phyloP scores from a whole-genome alignment of 2,797 vertebrate genomes.

The Merluccius polli region DNA sequence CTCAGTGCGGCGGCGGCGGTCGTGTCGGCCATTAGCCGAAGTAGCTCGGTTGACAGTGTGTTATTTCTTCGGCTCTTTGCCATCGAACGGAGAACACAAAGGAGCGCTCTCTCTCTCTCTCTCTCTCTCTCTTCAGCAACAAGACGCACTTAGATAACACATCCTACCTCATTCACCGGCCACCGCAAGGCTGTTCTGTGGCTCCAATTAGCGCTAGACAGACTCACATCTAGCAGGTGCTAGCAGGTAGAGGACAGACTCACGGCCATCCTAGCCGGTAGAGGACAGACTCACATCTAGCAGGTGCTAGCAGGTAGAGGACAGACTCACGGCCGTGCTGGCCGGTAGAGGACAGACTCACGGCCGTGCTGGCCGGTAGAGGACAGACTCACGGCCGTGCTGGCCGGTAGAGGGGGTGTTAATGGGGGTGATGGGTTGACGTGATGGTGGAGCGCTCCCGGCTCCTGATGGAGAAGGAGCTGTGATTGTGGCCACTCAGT shows the following conservation, averaged over 20 bases:
- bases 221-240: no score
- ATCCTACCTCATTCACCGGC: constrained; percentile 21
- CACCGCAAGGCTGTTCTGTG: constrained; percentile 31
- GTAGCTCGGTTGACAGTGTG: constrained; percentile 53
- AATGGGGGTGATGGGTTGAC: constrained; percentile 32
- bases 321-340: constrained; percentile 43
- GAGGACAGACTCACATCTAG: no score
- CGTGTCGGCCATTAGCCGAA: constrained; percentile 58
- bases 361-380: no score
- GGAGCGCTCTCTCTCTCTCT: constrained; percentile 31
- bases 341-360: constrained; percentile 47
- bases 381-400: constrained; percentile 43
- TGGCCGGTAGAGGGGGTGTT: constrained; percentile 40
- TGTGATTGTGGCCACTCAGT: constrained; percentile 8
- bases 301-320: no score
- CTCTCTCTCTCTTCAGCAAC: constrained; percentile 46
- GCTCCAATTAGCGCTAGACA: constrained; percentile 21
- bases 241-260: constrained; percentile 48
- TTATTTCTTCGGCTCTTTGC: constrained; percentile 54
- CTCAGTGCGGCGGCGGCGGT: neutral
- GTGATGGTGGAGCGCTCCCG: neutral
- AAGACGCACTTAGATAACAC: constrained; percentile 20
- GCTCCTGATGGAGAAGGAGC: neutral
- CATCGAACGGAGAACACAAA: constrained; percentile 59
- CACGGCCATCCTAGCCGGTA: constrained; percentile 42